Conservation (phyloP, 2,113 vertebrate species). For the Anseranas semipalmata region DNA sequence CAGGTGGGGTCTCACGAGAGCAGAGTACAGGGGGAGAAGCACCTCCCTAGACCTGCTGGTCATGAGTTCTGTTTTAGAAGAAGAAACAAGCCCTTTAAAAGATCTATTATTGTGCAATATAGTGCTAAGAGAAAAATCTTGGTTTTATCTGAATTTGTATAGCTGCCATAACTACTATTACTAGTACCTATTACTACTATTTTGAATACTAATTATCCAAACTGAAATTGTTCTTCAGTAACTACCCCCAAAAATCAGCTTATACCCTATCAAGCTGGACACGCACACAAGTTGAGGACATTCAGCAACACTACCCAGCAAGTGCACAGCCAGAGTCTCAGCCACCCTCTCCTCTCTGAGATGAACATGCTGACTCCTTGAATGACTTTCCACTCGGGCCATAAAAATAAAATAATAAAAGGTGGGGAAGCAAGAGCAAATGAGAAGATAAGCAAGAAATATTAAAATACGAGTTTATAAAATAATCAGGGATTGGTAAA, state of each 20-base stretch:
- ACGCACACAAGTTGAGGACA: rapidly evolving
- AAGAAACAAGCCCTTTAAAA: not conserved
- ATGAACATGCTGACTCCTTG: not conserved
- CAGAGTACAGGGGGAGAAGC: too few relatives aligned
- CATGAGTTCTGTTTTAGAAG: not conserved
- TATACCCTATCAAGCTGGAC: not conserved
- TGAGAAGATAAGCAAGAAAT: not conserved
- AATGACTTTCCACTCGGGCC: not conserved
- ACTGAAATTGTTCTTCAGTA: not conserved
- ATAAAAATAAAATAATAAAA: not conserved
- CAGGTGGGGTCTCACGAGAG: too few relatives aligned
- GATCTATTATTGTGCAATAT: not conserved
- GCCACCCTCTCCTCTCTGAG: not conserved
- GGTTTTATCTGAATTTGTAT: not conserved
- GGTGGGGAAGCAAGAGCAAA: not conserved
- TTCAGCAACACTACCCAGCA: not conserved
- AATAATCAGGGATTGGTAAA: not conserved
- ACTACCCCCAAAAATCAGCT: not conserved
- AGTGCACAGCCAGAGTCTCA: too few relatives aligned
- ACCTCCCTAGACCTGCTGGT: too few relatives aligned
- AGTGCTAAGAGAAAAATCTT: not conserved
- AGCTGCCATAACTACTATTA: not conserved
- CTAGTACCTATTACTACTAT: not conserved
- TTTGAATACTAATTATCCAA: not conserved
- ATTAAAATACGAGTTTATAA: not conserved